Evolutionary conservation across 2,113 vertebrate species (phyloP).

Genomic region (Xerus inauris): DNA sequence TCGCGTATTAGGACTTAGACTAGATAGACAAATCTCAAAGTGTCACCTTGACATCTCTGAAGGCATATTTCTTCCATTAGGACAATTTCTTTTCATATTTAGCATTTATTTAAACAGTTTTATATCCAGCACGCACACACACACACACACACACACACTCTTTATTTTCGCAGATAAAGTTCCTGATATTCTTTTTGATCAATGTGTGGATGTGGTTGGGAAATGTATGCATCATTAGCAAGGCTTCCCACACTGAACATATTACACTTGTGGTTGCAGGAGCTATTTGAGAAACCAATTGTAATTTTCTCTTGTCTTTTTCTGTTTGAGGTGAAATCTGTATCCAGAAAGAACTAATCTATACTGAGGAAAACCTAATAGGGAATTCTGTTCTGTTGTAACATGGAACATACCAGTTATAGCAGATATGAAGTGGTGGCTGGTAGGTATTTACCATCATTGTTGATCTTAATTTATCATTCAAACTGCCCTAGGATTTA

Average conservation of each 20-base stretch:
- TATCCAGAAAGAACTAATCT: background rate
- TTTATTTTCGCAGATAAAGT: background rate
- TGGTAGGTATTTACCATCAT: background rate
- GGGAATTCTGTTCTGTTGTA: background rate
- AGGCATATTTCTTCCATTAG: background rate
- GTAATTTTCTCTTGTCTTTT: conserved; percentile 37
- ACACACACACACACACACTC: no score
- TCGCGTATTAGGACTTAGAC: background rate
- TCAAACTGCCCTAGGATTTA: background rate
- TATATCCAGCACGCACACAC: background rate
- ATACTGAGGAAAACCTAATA: background rate
- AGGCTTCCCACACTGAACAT: background rate
- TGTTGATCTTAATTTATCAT: background rate
- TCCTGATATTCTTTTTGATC: background rate
- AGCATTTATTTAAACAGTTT: background rate
- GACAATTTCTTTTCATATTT: background rate
- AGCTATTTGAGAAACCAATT: background rate
- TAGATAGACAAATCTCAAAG: background rate
- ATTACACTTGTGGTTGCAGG: background rate
- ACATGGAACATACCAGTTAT: background rate
- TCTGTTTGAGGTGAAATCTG: conserved; percentile 39
- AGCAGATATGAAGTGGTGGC: background rate
- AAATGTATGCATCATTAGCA: background rate
- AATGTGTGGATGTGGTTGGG: background rate
- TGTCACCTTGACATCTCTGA: background rate